These are phyloP conservation scores for Microcebus tavaratra DNA, from an alignment of 2,113 vertebrate species.

Conservation along the genomic window DNA sequence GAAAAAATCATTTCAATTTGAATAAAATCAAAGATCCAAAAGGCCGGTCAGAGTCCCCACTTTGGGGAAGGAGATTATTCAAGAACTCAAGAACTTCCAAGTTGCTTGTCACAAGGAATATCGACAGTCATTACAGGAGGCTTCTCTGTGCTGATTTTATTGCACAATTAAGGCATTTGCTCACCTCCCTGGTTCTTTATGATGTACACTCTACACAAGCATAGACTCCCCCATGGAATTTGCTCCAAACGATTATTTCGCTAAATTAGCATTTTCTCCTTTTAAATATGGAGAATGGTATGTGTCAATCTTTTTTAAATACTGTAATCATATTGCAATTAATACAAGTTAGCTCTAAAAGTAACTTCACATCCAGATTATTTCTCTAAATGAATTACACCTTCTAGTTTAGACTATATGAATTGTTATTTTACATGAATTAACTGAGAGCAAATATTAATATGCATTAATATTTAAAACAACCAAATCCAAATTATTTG, in stretches of 20 bases:
- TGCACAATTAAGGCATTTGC: background rate
- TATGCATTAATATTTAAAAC: background rate
- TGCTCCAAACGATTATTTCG: background rate
- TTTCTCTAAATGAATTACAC: background rate
- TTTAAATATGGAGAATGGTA: background rate
- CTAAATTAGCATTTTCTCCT: constrained; percentile 15
- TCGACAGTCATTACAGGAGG: background rate
- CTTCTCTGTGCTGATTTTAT: background rate
- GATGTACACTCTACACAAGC: background rate
- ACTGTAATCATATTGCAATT: background rate
- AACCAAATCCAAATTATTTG: background rate
- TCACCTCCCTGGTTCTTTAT: background rate
- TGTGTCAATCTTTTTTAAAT: constrained; percentile 7
- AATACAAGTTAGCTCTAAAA: background rate
- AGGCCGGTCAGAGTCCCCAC: background rate
- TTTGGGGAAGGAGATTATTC: background rate
- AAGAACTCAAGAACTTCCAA: background rate
- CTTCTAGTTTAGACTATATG: background rate
- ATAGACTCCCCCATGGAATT: background rate
- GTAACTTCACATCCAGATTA: background rate
- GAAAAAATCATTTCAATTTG: background rate
- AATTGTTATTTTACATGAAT: constrained; percentile 12
- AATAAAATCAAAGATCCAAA: constrained; percentile 16
- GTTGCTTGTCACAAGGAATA: background rate
- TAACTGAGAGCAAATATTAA: constrained; percentile 1